Base-by-base conservation (phyloP, 2,888 invertebrate genomes). In the Priocnemis perturbator region DNA sequence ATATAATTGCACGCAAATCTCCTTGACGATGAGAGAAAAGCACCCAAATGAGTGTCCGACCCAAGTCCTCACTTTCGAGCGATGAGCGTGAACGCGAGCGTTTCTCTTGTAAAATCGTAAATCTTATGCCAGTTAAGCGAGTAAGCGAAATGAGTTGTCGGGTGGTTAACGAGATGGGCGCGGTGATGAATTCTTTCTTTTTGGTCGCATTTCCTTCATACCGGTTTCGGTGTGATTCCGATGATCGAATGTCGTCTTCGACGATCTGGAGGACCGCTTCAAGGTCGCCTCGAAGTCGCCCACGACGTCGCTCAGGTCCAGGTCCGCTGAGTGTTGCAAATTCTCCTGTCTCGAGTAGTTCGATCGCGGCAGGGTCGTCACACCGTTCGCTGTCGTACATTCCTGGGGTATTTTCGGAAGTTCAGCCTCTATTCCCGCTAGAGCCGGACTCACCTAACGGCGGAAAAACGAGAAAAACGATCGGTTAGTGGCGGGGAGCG, bases 231-330 rank as follows among this genome's bases (percentile, higher is more conserved):
- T 37, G 37, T 1, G 37, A 11, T 5, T 37, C 7, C 37, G 53
- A 9, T 67, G 67, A 21, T 60, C 68, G 4, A 70, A 9, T 7
- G 50, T 50, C 50, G 47, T 44, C 9, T 47, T 76, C 30, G 70
- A 64, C 21, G 84, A 74, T 60, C 83, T 85, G 47, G 82, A 78
- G 52, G 87, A 83, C 66, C 92, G 90, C 79, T 92, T 92, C 70
- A 94, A 88, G 20, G 93, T 93, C 77, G 92, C 91, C 87, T 94
- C 94, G 85, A 94, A 94, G 87, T 94, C 94, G 64, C 91, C 91
- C 67, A 94, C 92, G 66, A 93, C 94, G 74, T 90, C 88, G 76
- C 86, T 88, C 59, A 88, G 79, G 69, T 88, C 88, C 64, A 87
- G 77, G 67, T 77, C 79, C 69, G 79, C 75, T n/a, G 83, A 81